Percentiles rank a stretch among this genome's conserved stretches.
These are phyloP conservation scores for Wiebesia pumilae DNA, from an alignment of 1,140 invertebrate genomes.

Conservation along the genomic window DNA sequence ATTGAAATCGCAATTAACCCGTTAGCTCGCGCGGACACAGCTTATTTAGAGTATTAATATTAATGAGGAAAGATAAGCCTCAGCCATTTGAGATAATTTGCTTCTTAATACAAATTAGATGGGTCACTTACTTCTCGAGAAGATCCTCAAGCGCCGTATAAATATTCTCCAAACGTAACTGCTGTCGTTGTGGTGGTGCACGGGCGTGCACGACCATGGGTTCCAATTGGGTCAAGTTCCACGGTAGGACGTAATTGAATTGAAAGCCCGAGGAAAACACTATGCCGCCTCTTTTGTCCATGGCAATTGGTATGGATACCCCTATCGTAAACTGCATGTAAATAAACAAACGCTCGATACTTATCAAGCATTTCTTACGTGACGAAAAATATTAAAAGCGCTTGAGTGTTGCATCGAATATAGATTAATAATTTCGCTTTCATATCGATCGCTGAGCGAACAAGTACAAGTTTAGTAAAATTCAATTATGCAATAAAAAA, in stretches of 20 bases:
- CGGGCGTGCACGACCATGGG: conserved; percentile 58
- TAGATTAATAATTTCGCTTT: background rate
- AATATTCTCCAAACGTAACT: conserved; percentile 64
- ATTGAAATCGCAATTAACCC: no score
- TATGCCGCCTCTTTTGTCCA: conserved; percentile 65
- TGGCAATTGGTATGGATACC: conserved; percentile 65
- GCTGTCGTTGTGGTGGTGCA: conserved; percentile 40
- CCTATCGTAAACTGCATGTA: conserved; percentile 65
- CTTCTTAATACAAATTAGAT: background rate
- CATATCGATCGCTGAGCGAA: background rate
- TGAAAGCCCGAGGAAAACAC: conserved; percentile 67
- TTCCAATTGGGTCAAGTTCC: conserved; percentile 70
- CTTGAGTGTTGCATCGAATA: background rate
- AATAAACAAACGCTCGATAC: background rate
- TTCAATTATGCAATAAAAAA: no score
- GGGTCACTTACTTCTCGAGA: conserved; percentile 67
- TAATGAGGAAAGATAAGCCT: background rate
- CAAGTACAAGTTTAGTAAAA: no score
- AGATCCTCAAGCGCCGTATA: conserved; percentile 67
- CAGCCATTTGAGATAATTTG: background rate
- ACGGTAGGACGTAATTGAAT: conserved; percentile 70
- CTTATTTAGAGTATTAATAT: background rate
- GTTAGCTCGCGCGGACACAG: background rate
- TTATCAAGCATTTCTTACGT: background rate
- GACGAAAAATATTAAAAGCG: background rate